Evolutionary conservation across 2,888 invertebrate species (phyloP), one percentile per base, ranked within the genome.

Genomic region (Anaspis maculata): DNA sequence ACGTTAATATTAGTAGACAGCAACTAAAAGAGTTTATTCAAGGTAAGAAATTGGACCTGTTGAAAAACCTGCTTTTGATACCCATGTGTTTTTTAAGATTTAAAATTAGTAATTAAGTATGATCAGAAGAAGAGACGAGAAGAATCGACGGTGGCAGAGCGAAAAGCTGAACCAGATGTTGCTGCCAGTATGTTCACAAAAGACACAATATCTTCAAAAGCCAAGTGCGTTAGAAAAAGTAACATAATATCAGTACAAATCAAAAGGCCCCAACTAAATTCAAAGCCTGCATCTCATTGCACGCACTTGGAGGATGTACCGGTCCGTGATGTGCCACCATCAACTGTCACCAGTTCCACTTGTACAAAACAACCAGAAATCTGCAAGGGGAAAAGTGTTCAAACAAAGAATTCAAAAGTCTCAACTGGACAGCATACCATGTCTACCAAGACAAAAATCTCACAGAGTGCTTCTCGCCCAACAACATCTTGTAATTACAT

Each of bases 21-120:
- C 81, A 84, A 55, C 66, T 86, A 32, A 83, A 83, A 67, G 79
- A 77, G 58, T 86, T 87, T 60, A 79, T 86, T 55, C 78, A 75
- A 73, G 85, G 86, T 84, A 67, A 57, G 41, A 30, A 30, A 24
- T 13, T 10, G 11, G n/a, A n/a, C 19, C 22, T 22, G 2, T 13
- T 19, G 3, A 15, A 10, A 16, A 5, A 7, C 25, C 25, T 15
- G 7, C 13, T 6, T 30, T 24, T 24, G 13, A 31, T 7, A 16
- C 23, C 26, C 14, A 35, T 28, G 19, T 9, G 27, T 28, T 35
- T 40, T 65, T 68, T 28, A 58, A 82, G 82, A 82, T 66, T 64
- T 83, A 30, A 82, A 81, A 56, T 73, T 73, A 45, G 58, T 77
- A 4, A 76, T 81, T 15, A 80, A 77, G 54, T 73, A 78, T 56